Percentiles rank a stretch among this genome's conserved stretches.
Conservation (phyloP, 2,797 vertebrate species). For the Chiloscyllium punctatum region DNA sequence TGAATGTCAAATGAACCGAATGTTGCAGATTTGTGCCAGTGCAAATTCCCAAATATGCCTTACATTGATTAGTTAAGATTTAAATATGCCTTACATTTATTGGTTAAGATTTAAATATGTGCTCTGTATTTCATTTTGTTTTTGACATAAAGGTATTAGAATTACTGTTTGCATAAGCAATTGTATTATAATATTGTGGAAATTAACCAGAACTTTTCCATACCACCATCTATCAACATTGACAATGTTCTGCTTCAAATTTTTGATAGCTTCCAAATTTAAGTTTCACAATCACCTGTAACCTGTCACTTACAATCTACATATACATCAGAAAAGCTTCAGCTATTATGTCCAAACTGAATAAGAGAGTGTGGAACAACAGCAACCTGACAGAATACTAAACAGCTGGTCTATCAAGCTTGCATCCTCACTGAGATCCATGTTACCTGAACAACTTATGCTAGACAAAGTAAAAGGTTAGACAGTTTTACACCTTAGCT, state of each 20-base stretch:
- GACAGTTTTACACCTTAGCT: neutral
- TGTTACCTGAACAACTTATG: neutral
- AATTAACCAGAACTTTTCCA: neutral
- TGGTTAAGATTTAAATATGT: neutral
- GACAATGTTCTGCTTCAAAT: neutral
- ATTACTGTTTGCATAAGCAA: neutral
- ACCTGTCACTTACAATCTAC: neutral
- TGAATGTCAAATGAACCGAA: conserved; percentile 1
- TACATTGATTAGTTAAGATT: neutral
- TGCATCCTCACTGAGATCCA: no score
- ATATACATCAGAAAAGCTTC: neutral
- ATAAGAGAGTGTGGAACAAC: neutral
- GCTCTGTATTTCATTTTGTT: neutral
- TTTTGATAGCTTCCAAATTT: neutral
- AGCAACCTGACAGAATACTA: neutral
- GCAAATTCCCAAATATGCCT: neutral
- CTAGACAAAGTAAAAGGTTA: neutral
- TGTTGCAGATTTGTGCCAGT: neutral
- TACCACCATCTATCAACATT: neutral
- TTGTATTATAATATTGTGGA: neutral
- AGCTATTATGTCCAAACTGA: neutral
- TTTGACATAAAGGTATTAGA: neutral
- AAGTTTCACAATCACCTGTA: neutral
- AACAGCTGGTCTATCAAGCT: neutral
- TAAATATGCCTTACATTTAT: neutral